A percentile compares a stretch with the other conserved stretches of the same genome.
phyloP scores from a whole-genome alignment of 2,797 vertebrate genomes.

The Anguilla anguilla region DNA sequence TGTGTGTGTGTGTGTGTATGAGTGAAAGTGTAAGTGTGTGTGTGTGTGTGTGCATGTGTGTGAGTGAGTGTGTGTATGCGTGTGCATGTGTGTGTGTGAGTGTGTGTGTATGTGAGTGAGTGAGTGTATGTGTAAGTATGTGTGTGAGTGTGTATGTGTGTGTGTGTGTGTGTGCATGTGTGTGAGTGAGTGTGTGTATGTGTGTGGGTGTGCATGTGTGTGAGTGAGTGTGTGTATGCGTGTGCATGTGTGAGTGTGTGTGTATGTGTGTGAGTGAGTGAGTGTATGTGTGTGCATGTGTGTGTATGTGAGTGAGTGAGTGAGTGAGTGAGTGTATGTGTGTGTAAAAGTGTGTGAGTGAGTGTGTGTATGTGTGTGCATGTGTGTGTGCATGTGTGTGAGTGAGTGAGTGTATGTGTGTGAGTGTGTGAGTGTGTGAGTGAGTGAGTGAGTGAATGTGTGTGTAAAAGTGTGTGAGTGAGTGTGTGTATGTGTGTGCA shows the following conservation, averaged over 20 bases:
- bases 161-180: not conserved
- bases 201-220: conserved; percentile 18
- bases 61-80: not conserved
- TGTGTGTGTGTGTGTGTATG: conserved; percentile 13
- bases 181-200: conserved; percentile 34
- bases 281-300: not conserved
- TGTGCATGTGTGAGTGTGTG: conserved; percentile 17
- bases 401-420: not conserved
- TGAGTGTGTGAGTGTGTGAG: not conserved
- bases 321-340: not conserved
- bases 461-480: not conserved
- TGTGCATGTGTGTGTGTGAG: not conserved
- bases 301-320: conserved; percentile 14
- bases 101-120: too few relatives aligned
- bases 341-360: too few relatives aligned
- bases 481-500: conserved; percentile 31
- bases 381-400: too few relatives aligned
- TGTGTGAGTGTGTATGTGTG: not conserved
- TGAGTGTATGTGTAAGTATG: too few relatives aligned
- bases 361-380: too few relatives aligned
- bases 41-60: conserved; percentile 9
- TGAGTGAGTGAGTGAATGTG: too few relatives aligned
- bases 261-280: not conserved
- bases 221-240: conserved; percentile 23
- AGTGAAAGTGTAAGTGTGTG: conserved; percentile 23